Evolutionary conservation across 2,113 vertebrate genomes (phyloP), one percentile per base, ranked within the genome.

Genomic region (Gobius niger): DNA sequence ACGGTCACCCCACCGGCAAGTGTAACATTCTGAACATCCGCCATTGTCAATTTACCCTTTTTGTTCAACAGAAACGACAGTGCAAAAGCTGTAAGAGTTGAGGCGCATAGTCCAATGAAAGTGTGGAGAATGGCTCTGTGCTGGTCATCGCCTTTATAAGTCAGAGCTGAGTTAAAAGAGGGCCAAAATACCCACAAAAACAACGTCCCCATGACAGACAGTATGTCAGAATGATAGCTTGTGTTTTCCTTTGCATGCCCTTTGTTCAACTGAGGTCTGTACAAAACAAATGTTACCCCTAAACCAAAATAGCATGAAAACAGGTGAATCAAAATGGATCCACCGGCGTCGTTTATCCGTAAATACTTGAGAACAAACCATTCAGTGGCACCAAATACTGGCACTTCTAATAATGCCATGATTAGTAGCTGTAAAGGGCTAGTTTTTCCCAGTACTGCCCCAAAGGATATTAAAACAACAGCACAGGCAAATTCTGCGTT

Each of bases 141-240:
- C 78, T 96, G 95, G 68, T 91, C 90, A 1, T 93, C 90, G 0
- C 92, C 93, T 0, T 81, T 90, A 0, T 90, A 84, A 64, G 92
- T 90, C 44, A 94, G 67, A 1, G 92, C 88, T 0, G 93, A 93
- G 83, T 95, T 93, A 3, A 96, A 96, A 3, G 94, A 94, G 6
- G 94, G 94, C 94, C 94, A 95, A 79, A 95, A 96, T 41, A 96
- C 93, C 94, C 95, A 96, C 14, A 96, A 94, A 74, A 95, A 92
- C 78, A 95, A 83, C 0, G 84, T 93, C 6, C 95, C 95, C 68
- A 94, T 76, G 10, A 94, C 67, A 14, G 95, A 91, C 16, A 92
- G 63, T 49, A 95, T 76, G 75, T 95, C 93, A 0, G 95, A 95
- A 19, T 82, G 76, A 59, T 90, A 85, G 56, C 91, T 93, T 4